These are phyloP conservation scores for Ligdia adustata DNA, from an alignment of 2,888 invertebrate species.

Conservation along the genomic window DNA sequence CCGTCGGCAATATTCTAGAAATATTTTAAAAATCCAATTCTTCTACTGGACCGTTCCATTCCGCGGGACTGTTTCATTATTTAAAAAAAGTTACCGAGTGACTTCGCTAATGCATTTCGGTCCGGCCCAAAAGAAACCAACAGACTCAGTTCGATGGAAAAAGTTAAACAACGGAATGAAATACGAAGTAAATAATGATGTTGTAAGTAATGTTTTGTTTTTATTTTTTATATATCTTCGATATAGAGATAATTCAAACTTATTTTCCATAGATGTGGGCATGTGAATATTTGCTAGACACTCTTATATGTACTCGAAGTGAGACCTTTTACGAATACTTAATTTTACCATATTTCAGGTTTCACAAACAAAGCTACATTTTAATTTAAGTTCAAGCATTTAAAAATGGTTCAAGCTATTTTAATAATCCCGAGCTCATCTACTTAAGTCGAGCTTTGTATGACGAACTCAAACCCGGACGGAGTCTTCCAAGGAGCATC, in stretches of 20 bases:
- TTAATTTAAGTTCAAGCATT: too few species aligned
- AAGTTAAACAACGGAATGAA: neutral
- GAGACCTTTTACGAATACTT: too few species aligned
- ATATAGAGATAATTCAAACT: too few species aligned
- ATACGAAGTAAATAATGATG: neutral
- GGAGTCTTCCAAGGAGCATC: conserved; percentile 19
- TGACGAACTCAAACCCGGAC: neutral
- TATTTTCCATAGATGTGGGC: too few species aligned
- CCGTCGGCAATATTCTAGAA: conserved; percentile 40
- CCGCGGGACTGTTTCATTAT: conserved; percentile 19
- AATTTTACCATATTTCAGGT: too few species aligned
- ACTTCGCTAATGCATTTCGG: conserved; percentile 17
- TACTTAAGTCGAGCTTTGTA: conserved; percentile 12
- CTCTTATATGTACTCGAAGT: too few species aligned
- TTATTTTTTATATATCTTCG: too few species aligned
- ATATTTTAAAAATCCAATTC: conserved; percentile 28
- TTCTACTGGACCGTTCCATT: conserved; percentile 10
- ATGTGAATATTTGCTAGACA: too few species aligned
- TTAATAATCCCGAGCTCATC: conserved; percentile 6
- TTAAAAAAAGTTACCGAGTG: conserved; percentile 19
- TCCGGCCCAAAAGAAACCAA: neutral
- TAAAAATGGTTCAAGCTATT: conserved; percentile 1
- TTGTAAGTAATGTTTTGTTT: too few species aligned
- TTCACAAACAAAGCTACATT: too few species aligned
- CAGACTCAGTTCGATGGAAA: neutral